Evolutionary conservation across 2,797 vertebrate species (phyloP).

Genomic region (Periparus ater): DNA sequence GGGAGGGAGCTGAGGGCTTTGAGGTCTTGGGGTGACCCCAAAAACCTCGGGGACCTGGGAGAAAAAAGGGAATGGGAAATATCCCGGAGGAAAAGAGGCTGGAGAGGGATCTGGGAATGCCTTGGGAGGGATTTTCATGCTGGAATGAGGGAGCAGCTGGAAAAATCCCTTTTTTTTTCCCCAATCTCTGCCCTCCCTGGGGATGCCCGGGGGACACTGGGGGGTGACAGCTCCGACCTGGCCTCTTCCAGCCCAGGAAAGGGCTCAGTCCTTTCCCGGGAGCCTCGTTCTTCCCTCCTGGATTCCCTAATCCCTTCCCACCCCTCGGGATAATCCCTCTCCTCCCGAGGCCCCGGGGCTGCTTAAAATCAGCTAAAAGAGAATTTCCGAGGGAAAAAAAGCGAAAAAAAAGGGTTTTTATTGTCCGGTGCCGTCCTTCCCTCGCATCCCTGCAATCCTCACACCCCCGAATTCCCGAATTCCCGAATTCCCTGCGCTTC

Average conservation of each 20-base stretch:
- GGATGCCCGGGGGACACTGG: fast-evolving
- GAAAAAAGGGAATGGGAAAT: background rate
- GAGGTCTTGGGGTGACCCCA: fast-evolving
- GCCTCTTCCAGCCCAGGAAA: background rate
- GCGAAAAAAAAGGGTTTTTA: background rate
- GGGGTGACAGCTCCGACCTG: background rate
- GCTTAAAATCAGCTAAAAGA: background rate
- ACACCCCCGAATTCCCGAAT: background rate
- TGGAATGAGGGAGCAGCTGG: fast-evolving
- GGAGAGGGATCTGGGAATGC: background rate
- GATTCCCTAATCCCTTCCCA: background rate
- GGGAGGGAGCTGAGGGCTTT: background rate
- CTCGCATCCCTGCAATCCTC: background rate
- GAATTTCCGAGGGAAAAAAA: no score
- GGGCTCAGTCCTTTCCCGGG: background rate
- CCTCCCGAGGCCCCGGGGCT: background rate
- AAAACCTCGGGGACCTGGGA: fast-evolving
- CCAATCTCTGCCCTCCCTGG: background rate
- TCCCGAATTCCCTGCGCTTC: background rate
- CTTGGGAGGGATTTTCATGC: fast-evolving
- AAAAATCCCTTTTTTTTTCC: background rate
- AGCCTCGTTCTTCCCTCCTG: background rate
- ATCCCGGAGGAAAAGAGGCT: fast-evolving
- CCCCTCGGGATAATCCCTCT: background rate
- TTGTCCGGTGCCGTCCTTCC: background rate